Conservation (phyloP, 2,113 vertebrate species). For the Naja naja region DNA sequence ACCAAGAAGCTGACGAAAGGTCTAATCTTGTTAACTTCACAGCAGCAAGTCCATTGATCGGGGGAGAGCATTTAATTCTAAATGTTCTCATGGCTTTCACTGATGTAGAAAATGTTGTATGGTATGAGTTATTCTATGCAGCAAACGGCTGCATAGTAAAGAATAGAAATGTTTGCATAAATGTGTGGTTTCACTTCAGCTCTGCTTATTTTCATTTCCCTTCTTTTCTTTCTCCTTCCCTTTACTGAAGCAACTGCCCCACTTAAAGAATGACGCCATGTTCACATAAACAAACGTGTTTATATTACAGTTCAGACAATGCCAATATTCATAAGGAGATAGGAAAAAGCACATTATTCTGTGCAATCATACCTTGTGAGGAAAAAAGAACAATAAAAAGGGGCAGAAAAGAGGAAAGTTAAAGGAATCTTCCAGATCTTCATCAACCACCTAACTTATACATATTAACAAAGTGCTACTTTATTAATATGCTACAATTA, state of each 20-base stretch:
- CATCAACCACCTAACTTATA: background rate
- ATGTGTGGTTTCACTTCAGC: background rate
- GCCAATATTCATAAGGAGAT: background rate
- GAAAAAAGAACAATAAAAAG: background rate
- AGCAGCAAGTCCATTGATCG: slow-evolving; percentile 1
- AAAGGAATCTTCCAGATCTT: background rate
- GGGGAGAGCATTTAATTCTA: background rate
- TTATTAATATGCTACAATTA: background rate
- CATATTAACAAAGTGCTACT: background rate
- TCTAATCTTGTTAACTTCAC: slow-evolving; percentile 1
- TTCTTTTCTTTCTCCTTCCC: background rate
- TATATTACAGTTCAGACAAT: background rate
- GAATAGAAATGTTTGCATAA: background rate
- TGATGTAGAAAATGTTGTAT: background rate
- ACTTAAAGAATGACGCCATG: background rate
- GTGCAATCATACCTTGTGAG: background rate
- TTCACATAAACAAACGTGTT: background rate
- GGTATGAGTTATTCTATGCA: background rate
- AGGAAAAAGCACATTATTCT: background rate
- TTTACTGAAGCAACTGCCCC: background rate
- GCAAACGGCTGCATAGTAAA: background rate
- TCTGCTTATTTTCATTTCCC: background rate
- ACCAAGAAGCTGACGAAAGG: background rate
- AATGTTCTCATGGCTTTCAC: background rate
- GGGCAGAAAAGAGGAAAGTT: background rate